phyloP scores from a whole-genome alignment of 2,797 vertebrate genomes.

The Cryptoblepharus egeriae region DNA sequence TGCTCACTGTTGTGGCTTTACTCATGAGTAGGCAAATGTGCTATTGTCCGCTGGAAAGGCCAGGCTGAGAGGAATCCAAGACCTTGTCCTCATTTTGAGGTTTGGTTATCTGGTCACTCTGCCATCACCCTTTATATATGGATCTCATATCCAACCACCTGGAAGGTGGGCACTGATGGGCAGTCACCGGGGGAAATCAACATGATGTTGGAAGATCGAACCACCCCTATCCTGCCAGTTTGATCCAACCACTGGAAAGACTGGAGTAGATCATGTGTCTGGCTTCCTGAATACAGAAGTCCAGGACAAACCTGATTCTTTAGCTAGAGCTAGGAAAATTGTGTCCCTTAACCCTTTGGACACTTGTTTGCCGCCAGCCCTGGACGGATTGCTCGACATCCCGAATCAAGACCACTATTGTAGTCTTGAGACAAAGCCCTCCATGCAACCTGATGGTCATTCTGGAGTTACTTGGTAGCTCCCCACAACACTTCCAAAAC shows the following conservation, averaged over 20 bases:
- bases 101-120: too few relatives aligned
- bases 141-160: background rate
- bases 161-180: background rate
- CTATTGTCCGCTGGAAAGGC: too few relatives aligned
- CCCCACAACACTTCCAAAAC: too few relatives aligned
- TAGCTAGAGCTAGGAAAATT: background rate
- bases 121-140: too few relatives aligned
- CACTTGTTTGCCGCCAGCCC: background rate
- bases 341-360: background rate
- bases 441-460: background rate
- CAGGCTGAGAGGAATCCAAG: too few relatives aligned
- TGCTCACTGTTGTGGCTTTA: too few relatives aligned
- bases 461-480: too few relatives aligned
- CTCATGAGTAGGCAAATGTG: too few relatives aligned
- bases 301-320: background rate
- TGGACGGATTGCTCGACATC: background rate
- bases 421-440: too few relatives aligned
- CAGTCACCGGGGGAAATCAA: background rate
- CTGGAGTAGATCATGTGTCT: background rate
- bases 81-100: too few relatives aligned
- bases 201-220: background rate
- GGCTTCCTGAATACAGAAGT: background rate
- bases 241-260: background rate
- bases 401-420: background rate
- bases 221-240: background rate